Base-by-base conservation (phyloP, 2,888 invertebrate genomes). In the Orgyia antiqua region DNA sequence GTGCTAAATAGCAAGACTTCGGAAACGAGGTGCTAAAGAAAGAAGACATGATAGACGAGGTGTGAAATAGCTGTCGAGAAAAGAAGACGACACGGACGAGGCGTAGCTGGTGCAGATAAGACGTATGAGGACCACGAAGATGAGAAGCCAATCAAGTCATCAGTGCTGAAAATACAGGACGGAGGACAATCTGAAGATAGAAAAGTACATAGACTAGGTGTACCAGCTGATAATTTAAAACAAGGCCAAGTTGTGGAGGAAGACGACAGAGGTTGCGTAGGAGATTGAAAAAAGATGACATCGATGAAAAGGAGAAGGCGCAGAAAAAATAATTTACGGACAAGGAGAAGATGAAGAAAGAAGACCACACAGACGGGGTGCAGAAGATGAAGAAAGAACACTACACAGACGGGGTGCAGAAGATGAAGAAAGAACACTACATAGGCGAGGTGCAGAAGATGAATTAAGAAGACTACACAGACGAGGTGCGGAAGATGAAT, bases 291-390 rank as follows among this genome's bases (percentile, higher is more conserved):
- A 17, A 33, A 28, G 25, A 36, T 27, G 4, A 36, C 21, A 24
- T 29, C 2, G 31, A 36, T 24, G 36, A 41, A 29, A 24, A 1
- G 41, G 4, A 4, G 24, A 24, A 19, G 11, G 20, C 12, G 18
- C 30, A 24, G 10, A 27, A 15, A 12, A 23, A 27, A 30, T 17
- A 42, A 19, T 7, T 29, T 25, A 23, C 36, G 5, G 33, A 31
- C 29, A 27, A 27, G 31, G 29, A n/a, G 24, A 24, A 19, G 11
- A 24, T 15, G 18, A 35, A 24, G 10, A 27, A 15, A 12, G 25
- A 27, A 30, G 20, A 42, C 23, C 5, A 31, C 27, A 23, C 36
- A 4, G 33, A 31, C 29, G 29, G 24, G 31, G 29, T 4, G 42
- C 9, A 8, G 37, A 21, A 33, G 30, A 33, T 29, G 24, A 35